Evolutionary conservation across 2,797 vertebrate species (phyloP).

Genomic region (Aulostomus chinensis): DNA sequence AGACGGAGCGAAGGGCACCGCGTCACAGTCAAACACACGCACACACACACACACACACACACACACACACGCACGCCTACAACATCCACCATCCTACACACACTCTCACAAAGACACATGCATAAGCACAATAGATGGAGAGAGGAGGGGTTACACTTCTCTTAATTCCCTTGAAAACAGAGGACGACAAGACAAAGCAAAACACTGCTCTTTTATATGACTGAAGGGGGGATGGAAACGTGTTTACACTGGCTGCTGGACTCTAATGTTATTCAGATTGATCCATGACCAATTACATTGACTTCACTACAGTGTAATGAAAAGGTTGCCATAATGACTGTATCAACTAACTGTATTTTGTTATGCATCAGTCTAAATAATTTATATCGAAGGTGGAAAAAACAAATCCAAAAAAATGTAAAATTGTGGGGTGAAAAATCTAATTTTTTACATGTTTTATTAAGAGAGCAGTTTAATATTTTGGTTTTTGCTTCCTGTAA

Average conservation of each 20-base stretch:
- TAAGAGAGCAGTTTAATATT: too few species aligned
- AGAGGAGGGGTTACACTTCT: slow-evolving; percentile 42
- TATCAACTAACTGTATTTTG: background rate
- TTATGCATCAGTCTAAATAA: background rate
- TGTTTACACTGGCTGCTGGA: slow-evolving; percentile 25
- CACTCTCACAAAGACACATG: slow-evolving; percentile 3
- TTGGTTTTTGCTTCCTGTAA: too few species aligned
- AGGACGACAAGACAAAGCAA: slow-evolving; percentile 41
- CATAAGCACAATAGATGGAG: slow-evolving; percentile 27
- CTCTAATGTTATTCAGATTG: slow-evolving; percentile 21
- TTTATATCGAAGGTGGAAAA: background rate
- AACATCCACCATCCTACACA: background rate
- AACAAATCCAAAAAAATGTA: background rate
- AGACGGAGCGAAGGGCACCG: slow-evolving; percentile 54
- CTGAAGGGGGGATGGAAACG: slow-evolving; percentile 10
- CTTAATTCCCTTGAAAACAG: slow-evolving; percentile 52
- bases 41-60: slow-evolving; percentile 9
- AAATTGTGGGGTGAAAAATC: too few species aligned
- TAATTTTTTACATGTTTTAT: too few species aligned
- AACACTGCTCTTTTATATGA: slow-evolving; percentile 21
- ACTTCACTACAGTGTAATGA: slow-evolving; percentile 7
- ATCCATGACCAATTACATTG: slow-evolving; percentile 22
- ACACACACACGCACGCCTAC: background rate
- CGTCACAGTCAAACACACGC: slow-evolving; percentile 41
- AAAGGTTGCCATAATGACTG: slow-evolving; percentile 2